Evolutionary conservation across 2,797 vertebrate species (phyloP).

Genomic region (Ammospiza maritima): DNA sequence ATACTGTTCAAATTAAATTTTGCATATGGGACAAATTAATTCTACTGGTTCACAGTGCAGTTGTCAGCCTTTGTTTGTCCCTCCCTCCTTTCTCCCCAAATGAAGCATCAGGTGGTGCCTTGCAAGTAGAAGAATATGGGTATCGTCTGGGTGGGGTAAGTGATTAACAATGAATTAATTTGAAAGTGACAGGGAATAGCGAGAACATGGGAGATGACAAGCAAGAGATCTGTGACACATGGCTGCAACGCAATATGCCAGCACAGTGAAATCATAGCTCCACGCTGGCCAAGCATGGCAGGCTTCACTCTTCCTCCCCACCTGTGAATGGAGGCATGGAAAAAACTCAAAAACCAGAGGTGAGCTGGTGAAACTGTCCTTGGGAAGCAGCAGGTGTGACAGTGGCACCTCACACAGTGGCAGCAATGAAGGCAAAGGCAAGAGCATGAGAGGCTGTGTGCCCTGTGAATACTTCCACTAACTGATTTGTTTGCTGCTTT

Average conservation of each 20-base stretch:
- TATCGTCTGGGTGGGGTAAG: slow-evolving; percentile 22
- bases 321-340: background rate
- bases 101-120: background rate
- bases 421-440: slow-evolving; percentile 2
- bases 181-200: background rate
- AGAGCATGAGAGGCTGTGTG: background rate
- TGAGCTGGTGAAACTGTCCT: background rate
- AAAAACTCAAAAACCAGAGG: background rate
- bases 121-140: background rate
- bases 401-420: background rate
- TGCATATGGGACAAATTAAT: background rate
- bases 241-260: slow-evolving; percentile 49
- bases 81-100: background rate
- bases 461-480: background rate
- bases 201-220: slow-evolving; percentile 56
- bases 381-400: slow-evolving; percentile 15
- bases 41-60: background rate
- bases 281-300: background rate
- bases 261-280: slow-evolving; percentile 53
- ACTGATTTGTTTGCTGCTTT: slow-evolving; percentile 8
- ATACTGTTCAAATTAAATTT: background rate
- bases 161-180: slow-evolving; percentile 63
- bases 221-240: slow-evolving; percentile 63
- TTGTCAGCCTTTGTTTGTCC: background rate
- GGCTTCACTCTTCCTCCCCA: background rate